Evolutionary conservation across 2,888 invertebrate genomes (phyloP).

Genomic region (Stenoptilia bipunctidactyla): DNA sequence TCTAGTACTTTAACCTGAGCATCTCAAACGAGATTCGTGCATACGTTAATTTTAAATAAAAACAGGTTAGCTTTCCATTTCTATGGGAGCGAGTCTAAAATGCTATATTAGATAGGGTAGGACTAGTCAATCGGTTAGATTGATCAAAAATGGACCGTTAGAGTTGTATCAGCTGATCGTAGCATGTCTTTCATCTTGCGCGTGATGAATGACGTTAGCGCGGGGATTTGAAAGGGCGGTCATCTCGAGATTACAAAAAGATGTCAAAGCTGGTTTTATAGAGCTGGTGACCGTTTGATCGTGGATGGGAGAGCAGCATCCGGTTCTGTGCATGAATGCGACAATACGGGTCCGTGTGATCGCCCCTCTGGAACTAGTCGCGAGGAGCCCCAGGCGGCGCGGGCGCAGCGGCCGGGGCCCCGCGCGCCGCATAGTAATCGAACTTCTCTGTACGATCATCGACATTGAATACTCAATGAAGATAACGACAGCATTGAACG

Average conservation of each 20-base stretch:
- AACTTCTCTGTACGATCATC: background rate
- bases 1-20: background rate
- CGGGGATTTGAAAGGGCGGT: conserved; percentile 40
- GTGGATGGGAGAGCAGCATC: conserved; percentile 59
- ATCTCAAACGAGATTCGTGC: conserved; percentile 13
- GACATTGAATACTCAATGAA: background rate
- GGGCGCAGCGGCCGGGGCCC: background rate
- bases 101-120: conserved; percentile 31
- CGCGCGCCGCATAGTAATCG: background rate
- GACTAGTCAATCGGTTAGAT: conserved; percentile 43
- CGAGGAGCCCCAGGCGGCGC: background rate
- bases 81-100: conserved; percentile 39
- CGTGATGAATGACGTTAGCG: conserved; percentile 47
- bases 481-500: background rate
- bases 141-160: conserved; percentile 59
- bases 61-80: conserved; percentile 64
- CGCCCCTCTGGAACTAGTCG: conserved; percentile 12
- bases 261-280: conserved; percentile 41
- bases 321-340: conserved; percentile 62
- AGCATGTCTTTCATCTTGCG: conserved; percentile 45
- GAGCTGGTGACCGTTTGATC: conserved; percentile 54
- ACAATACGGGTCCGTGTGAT: conserved; percentile 53
- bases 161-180: conserved; percentile 50
- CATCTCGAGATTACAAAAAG: conserved; percentile 43
- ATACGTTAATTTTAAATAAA: conserved; percentile 34